phyloP scores from a whole-genome alignment of 2,113 vertebrate species.

The Athene noctua region DNA sequence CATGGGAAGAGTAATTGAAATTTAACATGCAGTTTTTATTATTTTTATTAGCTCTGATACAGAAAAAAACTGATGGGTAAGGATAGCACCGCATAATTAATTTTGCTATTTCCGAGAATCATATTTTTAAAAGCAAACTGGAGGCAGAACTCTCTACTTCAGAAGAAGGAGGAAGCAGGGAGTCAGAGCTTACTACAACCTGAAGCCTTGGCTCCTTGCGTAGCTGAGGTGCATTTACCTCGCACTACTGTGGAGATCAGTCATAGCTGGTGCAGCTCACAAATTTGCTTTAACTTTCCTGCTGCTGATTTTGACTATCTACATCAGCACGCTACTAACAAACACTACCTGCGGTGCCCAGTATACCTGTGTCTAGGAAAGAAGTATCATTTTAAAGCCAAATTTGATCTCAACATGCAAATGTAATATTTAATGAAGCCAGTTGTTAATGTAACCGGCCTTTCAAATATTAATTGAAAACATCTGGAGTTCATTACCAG shows the following conservation, averaged over 20 bases:
- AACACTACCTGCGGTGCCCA: no score
- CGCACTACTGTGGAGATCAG: neutral
- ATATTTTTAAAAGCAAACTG: neutral
- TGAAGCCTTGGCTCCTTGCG: neutral
- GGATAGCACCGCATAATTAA: neutral
- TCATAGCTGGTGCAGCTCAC: rapidly evolving
- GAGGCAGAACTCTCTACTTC: neutral
- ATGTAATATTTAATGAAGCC: neutral
- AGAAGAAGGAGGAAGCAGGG: neutral
- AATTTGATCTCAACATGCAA: neutral
- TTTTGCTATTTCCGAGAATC: neutral
- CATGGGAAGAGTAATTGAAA: neutral
- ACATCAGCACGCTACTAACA: neutral
- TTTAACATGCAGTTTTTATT: neutral
- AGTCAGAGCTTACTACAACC: neutral
- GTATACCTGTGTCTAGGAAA: neutral
- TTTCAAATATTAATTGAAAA: neutral
- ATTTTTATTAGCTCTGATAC: neutral
- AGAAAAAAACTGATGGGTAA: neutral
- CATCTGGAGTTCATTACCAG: neutral
- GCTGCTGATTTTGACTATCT: neutral
- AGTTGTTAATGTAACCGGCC: neutral
- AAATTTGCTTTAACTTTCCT: neutral
- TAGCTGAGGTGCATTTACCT: neutral
- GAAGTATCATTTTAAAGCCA: neutral